Base-by-base conservation (phyloP, 2,888 invertebrate genomes). In the Trachelus troglodyta region DNA sequence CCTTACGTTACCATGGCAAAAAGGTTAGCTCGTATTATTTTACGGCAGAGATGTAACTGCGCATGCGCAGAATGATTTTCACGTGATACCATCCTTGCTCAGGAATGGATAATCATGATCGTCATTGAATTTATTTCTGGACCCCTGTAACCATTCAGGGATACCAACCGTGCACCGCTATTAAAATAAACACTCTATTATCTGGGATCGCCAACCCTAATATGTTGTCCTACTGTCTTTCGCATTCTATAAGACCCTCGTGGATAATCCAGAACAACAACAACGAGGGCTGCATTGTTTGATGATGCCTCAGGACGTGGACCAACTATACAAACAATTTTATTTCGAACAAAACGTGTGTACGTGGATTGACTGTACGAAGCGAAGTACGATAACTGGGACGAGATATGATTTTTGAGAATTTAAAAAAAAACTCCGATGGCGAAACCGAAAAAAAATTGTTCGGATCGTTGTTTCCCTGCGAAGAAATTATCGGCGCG, bases 121-220 rank as follows among this genome's bases (percentile, higher is more conserved):
- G 9, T 56, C 9, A 23, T 56, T 56, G 9, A 23, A 56, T 56
- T 56, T 56, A 56, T 56, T 23, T 56, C 23, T 56, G 56, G 9
- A 2, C 56, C 56, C 56, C 56, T 56, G 56, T 9, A 56, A 9
- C 56, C 23, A 56, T 56, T 56, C 56, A 56, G 56, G 56, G 56
- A 56, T 56, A 23, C 56, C 87, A 83, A 85, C 85, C 86, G 85
- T 85, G 85, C 75, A 82, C 81, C 84, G 81, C 88, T 89, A 87
- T 86, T 89, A 87, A 89, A 90, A 90, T 90, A 90, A 90, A 90
- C 88, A 89, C 80, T 79, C 86, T 79, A 88, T 89, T 89, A 89
- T 89, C 73, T 80, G 78, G 79, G 79, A 83, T 82, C 82, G 80
- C 78, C 77, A 77, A 77, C 80, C 76, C 85, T 88, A 88, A 89